Evolutionary conservation across 2,797 vertebrate species (phyloP).

Genomic region (Tiaroga cobitis): DNA sequence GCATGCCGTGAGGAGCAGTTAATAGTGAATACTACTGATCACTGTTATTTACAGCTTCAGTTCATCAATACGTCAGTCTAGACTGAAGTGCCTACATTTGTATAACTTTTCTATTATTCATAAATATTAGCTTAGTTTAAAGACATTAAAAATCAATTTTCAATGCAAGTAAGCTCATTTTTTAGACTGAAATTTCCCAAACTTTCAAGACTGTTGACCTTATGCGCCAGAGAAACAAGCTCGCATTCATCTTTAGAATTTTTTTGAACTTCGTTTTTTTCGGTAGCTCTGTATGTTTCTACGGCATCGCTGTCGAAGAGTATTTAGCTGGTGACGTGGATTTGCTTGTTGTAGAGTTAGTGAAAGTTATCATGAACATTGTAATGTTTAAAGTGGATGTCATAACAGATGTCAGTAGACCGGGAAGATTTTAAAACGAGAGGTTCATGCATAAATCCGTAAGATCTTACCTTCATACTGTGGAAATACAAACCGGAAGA

Average conservation of each 20-base stretch:
- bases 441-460: not conserved
- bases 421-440: not conserved
- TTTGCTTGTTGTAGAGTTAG: not conserved
- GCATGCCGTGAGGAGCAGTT: constrained; percentile 36
- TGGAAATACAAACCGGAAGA: not conserved
- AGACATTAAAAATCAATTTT: not conserved
- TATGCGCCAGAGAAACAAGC: not conserved
- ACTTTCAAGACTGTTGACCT: not conserved
- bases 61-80: not conserved
- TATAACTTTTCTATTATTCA: not conserved
- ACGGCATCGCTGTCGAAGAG: not conserved
- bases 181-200: not conserved
- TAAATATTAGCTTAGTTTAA: not conserved
- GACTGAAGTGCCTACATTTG: not conserved
- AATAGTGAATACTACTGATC: constrained; percentile 24
- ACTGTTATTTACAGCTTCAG: constrained; percentile 1
- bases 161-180: no score
- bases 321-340: not conserved
- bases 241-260: not conserved
- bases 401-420: not conserved
- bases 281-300: not conserved
- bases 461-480: not conserved
- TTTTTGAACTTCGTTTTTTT: not conserved
- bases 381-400: not conserved
- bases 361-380: not conserved